Conservation (phyloP, 2,113 vertebrate genomes). For the Bubo scandiacus region DNA sequence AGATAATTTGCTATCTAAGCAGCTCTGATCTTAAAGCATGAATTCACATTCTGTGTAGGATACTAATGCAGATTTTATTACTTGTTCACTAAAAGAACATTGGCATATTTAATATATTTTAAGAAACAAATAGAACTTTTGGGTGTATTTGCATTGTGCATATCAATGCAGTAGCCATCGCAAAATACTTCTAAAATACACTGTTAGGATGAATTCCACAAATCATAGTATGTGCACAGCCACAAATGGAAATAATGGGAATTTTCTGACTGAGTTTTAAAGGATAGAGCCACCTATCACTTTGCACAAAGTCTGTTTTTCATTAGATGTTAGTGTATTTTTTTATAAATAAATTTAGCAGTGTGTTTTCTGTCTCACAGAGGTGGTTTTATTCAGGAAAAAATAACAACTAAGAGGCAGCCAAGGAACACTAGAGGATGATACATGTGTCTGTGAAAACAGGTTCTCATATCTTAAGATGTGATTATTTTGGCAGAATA, state of each 20-base stretch:
- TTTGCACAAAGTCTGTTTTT: neutral
- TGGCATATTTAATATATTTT: constrained; percentile 36
- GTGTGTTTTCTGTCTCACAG: neutral
- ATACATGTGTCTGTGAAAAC: constrained; percentile 46
- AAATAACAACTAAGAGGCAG: neutral
- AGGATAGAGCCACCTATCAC: neutral
- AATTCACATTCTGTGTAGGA: constrained; percentile 41
- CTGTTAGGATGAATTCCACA: neutral
- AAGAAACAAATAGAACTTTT: constrained; percentile 40
- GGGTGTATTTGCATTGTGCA: neutral
- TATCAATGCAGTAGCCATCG: neutral
- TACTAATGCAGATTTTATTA: constrained; percentile 61
- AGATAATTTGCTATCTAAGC: constrained; percentile 66
- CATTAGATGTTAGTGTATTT: neutral
- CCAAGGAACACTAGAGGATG: neutral
- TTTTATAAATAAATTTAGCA: neutral
- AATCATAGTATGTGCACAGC: neutral
- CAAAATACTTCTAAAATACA: neutral
- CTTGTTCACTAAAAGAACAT: constrained; percentile 35
- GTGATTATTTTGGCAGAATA: constrained; percentile 50
- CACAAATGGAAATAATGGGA: neutral
- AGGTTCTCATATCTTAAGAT: neutral
- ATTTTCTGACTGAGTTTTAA: neutral
- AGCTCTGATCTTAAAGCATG: constrained; percentile 57
- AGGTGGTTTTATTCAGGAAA: constrained; percentile 25